phyloP scores from a whole-genome alignment of 1,140 invertebrate genomes.

The Camponotus vicinus region DNA sequence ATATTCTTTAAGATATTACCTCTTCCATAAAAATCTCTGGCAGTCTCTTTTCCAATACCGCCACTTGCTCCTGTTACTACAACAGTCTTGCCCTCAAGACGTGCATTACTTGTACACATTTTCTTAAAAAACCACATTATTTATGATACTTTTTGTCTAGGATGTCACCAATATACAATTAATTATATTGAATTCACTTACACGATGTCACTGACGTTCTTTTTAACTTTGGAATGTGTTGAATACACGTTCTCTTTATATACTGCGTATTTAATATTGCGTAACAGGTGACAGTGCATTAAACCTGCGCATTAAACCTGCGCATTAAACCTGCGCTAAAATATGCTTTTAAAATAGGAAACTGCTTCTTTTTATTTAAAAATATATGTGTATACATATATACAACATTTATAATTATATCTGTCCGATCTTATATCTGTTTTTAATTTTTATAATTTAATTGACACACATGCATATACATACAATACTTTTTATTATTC shows the following conservation, averaged over 20 bases:
- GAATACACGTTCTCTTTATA: not conserved
- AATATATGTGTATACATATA: too few relatives aligned
- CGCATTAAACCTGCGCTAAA: too few relatives aligned
- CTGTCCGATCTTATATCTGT: too few relatives aligned
- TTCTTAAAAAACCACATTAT: not conserved
- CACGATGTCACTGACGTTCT: not conserved
- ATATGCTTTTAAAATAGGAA: too few relatives aligned
- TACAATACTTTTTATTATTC: too few relatives aligned
- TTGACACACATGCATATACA: too few relatives aligned
- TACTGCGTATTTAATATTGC: not conserved
- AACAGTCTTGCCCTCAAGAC: conserved; percentile 22
- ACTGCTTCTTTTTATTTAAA: too few relatives aligned
- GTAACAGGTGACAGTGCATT: not conserved
- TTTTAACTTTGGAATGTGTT: not conserved
- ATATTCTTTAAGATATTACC: conserved; percentile 82
- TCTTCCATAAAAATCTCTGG: conserved; percentile 91
- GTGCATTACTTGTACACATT: conserved; percentile 12
- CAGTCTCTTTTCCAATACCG: conserved; percentile 96
- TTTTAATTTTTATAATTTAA: too few relatives aligned
- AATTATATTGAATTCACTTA: not conserved
- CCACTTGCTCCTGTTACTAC: conserved; percentile 94
- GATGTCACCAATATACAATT: not conserved
- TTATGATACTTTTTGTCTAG: not conserved
- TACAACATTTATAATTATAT: too few relatives aligned
- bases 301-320: too few relatives aligned